Evolutionary conservation across 2,113 vertebrate species (phyloP), one percentile per base, ranked within the genome.

Genomic region (Micronycteris hirsuta): DNA sequence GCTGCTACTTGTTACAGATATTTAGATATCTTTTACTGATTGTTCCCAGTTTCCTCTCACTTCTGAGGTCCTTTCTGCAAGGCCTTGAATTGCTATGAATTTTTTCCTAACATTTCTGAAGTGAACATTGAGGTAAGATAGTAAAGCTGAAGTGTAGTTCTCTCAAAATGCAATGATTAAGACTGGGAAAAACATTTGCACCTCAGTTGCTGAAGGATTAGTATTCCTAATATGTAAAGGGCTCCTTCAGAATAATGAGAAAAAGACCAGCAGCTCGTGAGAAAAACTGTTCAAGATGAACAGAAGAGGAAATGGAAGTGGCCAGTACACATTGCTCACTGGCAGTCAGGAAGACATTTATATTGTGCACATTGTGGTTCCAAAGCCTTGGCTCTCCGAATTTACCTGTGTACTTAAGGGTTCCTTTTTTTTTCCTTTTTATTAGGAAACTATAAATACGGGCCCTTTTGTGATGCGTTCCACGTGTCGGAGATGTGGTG

Each of bases 401-500:
- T 82, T 83, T 28, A 38, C 47, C 52, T 28, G 20, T 36, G 22
- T 83, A 13, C 63, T 87, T 49, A 86, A 52, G 47, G 47, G 38
- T 76, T 28, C 4, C 0, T 61, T 89, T 71, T 77, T 89, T 77
- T 49, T 43, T 80, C 63, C 16, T 12, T 19, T 94, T 90, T 16
- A 24, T 61, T 49, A 99, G 99, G 99, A 99, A 98, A 99, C 99
- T 0, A 98, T 99, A 96, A 99, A 99, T 67, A 99, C 99, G 0
- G 99, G 99, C 6, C 99, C 99, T 0, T 99, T 99, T 1, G 99
- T 99, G 83, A 99, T 99, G 99, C 99, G 99, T 4, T 99, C 99
- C 7, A 99, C 99, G 0, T 99, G 99, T 85, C 99, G 99, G 0
- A 99, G 99, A 28, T 99, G 99, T 13, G 97, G 98, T 0, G 99